Evolutionary conservation across 2,888 invertebrate species (phyloP), one percentile per base, ranked within the genome.

Genomic region (Anthrax anthrax): DNA sequence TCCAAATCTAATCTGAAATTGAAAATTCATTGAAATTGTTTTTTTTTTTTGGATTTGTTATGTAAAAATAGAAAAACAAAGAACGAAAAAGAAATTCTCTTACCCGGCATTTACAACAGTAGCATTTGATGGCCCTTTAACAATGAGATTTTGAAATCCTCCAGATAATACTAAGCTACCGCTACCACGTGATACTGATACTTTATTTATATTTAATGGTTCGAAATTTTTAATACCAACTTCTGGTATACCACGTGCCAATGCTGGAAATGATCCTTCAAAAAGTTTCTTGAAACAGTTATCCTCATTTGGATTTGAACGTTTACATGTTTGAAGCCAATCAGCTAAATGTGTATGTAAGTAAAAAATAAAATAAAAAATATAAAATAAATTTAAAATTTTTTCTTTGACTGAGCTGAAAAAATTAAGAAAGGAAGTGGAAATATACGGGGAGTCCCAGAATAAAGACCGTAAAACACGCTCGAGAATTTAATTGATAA

Each of bases 161-260:
- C 77, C 77, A 1, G 70, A 58, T 10, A 77, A 58, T 16, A 76
- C 70, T 9, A 69, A 52, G 42, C 73, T 71, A 2, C 76, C 76
- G 47, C 68, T 68, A 14, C 75, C 76, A 59, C 75, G 75, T 5
- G 71, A 70, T 1, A 77, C 67, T 0, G 71, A 69, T 2, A 77
- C 72, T 47, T 63, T 65, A 51, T 74, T 71, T 29, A 77, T 69
- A 52, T 64, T 61, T 29, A 77, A 58, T 2, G 77, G 77, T 54
- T 77, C 77, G 51, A 77, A 76, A 44, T 70, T 70, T 37, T 71
- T 71, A 0, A 77, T 70, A 9, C 73, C 74, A 38, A 76, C 69
- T 61, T 75, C 76, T 0, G 76, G 75, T 51, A 77, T 72, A 64
- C 76, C 77, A 52, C 67, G 69, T 1, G 76, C 73, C 50, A 77